phyloP scores from a whole-genome alignment of 2,113 vertebrate genomes.

The Oriolus oriolus region DNA sequence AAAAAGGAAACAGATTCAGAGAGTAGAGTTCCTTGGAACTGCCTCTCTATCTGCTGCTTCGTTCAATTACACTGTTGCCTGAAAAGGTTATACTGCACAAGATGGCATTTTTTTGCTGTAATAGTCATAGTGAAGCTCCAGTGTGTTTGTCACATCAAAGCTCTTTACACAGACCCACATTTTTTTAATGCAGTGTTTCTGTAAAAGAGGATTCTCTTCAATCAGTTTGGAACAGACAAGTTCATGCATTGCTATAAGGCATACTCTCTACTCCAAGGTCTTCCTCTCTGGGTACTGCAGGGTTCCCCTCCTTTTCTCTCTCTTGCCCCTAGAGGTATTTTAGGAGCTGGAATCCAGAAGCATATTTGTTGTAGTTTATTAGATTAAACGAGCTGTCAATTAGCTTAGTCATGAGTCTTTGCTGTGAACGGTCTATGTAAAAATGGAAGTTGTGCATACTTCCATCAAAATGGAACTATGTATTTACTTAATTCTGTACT shows the following conservation, averaged over 20 bases:
- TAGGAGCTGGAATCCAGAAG: conserved; percentile 7
- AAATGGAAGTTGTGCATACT: background rate
- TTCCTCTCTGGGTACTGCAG: background rate
- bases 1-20: background rate
- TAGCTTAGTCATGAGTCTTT: conserved; percentile 23
- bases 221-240: background rate
- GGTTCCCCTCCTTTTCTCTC: background rate
- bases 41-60: background rate
- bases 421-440: background rate
- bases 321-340: background rate
- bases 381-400: conserved; percentile 58
- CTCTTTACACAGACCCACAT: background rate
- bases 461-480: background rate
- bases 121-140: background rate
- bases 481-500: background rate
- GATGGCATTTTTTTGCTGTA: background rate
- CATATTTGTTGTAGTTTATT: conserved; percentile 33
- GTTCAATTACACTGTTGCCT: background rate
- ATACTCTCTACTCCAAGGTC: background rate
- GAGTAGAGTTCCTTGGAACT: background rate
- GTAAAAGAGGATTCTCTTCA: conserved; percentile 14
- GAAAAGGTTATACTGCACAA: conserved; percentile 19
- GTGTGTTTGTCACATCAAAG: background rate
- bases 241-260: background rate
- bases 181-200: background rate